Conservation (phyloP, 2,113 vertebrate species). For the Marcusenius ussheri region DNA sequence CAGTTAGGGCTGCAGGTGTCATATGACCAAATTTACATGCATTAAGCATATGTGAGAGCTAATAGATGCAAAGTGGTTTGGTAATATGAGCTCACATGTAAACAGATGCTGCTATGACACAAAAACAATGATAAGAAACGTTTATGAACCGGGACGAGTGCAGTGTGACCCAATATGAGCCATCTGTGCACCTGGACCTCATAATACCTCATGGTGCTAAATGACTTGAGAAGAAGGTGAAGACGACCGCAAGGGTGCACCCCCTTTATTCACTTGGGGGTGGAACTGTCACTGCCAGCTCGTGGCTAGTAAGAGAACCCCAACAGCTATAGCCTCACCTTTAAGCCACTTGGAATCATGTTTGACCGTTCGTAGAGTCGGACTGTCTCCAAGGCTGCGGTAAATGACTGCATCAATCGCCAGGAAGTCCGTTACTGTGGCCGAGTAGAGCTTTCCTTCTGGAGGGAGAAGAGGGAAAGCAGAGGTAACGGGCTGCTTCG, state of each 20-base stretch:
- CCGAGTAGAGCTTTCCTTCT: constrained; percentile 97
- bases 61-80: neutral
- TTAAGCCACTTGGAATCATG: constrained; percentile 99
- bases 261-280: neutral
- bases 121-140: neutral
- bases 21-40: neutral
- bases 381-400: constrained; percentile 94
- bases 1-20: neutral
- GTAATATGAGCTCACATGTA: neutral
- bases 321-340: constrained; percentile 63
- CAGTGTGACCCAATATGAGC: neutral
- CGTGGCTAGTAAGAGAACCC: neutral
- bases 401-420: constrained; percentile 98
- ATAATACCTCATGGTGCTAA: neutral
- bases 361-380: constrained; percentile 94
- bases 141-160: neutral
- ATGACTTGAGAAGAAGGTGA: neutral
- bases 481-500: constrained; percentile 29
- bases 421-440: constrained; percentile 97
- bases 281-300: neutral
- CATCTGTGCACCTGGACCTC: neutral
- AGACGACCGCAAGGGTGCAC: neutral
- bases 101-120: neutral
- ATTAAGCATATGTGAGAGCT: neutral
- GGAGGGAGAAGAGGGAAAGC: constrained; percentile 32